Base-by-base conservation (phyloP, 2,113 vertebrate species). In the Choloepus hoffmanni region DNA sequence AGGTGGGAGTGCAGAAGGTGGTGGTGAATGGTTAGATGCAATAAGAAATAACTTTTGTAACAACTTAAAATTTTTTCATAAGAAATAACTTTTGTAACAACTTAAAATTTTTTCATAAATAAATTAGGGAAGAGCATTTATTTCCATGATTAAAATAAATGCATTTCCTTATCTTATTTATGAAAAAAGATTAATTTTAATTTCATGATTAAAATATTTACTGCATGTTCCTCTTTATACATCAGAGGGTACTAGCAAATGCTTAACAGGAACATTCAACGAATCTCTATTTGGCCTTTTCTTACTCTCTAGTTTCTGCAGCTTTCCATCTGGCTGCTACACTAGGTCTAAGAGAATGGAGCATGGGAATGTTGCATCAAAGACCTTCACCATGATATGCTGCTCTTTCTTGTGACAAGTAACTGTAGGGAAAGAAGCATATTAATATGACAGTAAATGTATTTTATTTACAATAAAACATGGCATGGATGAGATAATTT, bases 91-190 rank as follows among this genome's bases (percentile, higher is more conserved):
- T 74, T 74, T 83, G 14, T 62, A 70, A 70, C 16, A 36, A 36
- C 36, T 70, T 89, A 73, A 78, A 30, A 28, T 14, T 67, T 15
- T 60, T 72, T 77, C 62, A 1, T 55, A 45, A 68, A 24, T 72
- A 53, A 26, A 13, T 60, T 48, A 55, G 24, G 50, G 18, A 76
- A 65, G 18, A 33, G 3, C 79, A 10, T 28, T 76, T 90, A 53
- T 89, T 85, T 90, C 0, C 16, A 45, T 68, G 36, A 91, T 77
- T 81, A 76, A 73, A 94, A 36, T 60, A 19, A 36, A 36, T 36
- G 36, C 36, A 36, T 36, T 36, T 36, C 36, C 36, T 36, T 36
- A 36, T 36, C 36, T 36, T 36, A 36, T 36, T 36, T 36, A 36
- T 36, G 36, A 36, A 36, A 36, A 36, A 36, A 36, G 2, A 36